Percentiles rank a stretch among this genome's conserved stretches.
Conservation (phyloP, 2,888 invertebrate species). For the Lasioglossum lativentre region DNA sequence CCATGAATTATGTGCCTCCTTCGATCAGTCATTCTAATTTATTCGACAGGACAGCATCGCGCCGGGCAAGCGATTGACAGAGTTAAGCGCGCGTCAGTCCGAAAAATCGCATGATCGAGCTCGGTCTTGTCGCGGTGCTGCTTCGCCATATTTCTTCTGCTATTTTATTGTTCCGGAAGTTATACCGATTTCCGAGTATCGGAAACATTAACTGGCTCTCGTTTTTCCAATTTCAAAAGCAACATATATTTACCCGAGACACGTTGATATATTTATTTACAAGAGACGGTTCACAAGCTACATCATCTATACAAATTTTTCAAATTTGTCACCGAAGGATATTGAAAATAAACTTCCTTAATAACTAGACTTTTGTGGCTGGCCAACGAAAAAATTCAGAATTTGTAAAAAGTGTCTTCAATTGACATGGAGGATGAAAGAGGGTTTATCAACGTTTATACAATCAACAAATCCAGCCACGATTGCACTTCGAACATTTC, state of each 20-base stretch:
- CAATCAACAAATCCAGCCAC: not conserved
- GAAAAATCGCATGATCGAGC: slow-evolving; percentile 11
- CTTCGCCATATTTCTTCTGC: not conserved
- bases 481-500: not conserved
- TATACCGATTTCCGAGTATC: not conserved
- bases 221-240: not conserved
- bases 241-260: not conserved
- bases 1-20: slow-evolving; percentile 50
- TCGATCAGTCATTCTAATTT: slow-evolving; percentile 49
- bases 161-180: not conserved
- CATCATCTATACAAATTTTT: not conserved
- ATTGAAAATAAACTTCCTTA: no score
- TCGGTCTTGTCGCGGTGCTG: not conserved
- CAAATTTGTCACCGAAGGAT: not conserved
- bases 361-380: no score
- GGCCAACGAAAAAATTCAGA: not conserved
- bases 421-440: not conserved
- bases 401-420: not conserved
- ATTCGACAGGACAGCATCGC: slow-evolving; percentile 21
- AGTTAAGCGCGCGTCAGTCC: slow-evolving; percentile 24
- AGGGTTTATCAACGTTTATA: not conserved
- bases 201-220: not conserved
- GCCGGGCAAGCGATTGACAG: slow-evolving; percentile 15
- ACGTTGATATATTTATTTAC: no score
- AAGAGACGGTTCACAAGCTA: no score